Conservation (phyloP, 1,140 invertebrate genomes). For the Sinonovacula constricta region DNA sequence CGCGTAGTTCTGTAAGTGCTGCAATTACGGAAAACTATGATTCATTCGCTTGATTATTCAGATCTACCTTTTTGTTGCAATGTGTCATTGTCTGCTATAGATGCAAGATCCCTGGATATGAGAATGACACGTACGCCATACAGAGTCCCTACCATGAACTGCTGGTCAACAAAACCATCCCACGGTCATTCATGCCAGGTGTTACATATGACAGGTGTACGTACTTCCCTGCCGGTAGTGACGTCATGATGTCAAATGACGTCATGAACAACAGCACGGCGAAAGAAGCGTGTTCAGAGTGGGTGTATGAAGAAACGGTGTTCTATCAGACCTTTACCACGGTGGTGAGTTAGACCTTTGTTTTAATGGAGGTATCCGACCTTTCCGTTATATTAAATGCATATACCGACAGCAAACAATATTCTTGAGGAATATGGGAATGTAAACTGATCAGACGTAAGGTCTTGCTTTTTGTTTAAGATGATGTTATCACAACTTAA, state of each 20-base stretch:
- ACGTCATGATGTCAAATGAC: slow-evolving; percentile 5
- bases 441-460: too few relatives aligned
- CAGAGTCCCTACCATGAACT: slow-evolving; percentile 35
- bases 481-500: too few relatives aligned
- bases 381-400: too few relatives aligned
- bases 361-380: too few relatives aligned
- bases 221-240: not conserved
- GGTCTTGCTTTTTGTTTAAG: too few relatives aligned
- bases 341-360: slow-evolving; percentile 10
- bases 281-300: slow-evolving; percentile 1
- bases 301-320: slow-evolving; percentile 50
- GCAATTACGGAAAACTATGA: too few relatives aligned
- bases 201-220: slow-evolving; percentile 31
- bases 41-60: too few relatives aligned
- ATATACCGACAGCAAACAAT: too few relatives aligned
- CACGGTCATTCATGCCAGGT: not conserved
- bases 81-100: too few relatives aligned
- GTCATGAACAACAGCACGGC: slow-evolving; percentile 25
- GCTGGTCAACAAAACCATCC: slow-evolving; percentile 54
- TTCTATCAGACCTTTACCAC: slow-evolving; percentile 45
- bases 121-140: slow-evolving; percentile 48
- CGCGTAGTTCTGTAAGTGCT: too few relatives aligned
- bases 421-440: too few relatives aligned
- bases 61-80: too few relatives aligned
- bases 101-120: slow-evolving; percentile 30